Percentiles rank a stretch among this genome's conserved stretches.
These are phyloP conservation scores for Drosophila monieri DNA, from an alignment of 2,888 invertebrate genomes.

Conservation along the genomic window DNA sequence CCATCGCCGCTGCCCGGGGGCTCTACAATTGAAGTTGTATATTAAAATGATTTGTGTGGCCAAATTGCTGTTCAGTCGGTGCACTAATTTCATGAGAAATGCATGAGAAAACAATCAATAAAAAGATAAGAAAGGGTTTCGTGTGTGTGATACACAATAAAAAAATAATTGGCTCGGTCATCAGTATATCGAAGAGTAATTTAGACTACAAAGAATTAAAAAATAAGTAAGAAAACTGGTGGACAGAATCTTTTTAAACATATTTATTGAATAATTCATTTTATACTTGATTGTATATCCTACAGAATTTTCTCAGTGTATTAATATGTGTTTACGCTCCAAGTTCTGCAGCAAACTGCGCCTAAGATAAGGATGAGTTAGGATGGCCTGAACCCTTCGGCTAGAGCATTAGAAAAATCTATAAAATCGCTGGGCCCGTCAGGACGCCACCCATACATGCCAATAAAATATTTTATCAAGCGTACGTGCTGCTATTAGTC, in stretches of 20 bases:
- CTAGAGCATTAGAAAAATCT: conserved; percentile 50
- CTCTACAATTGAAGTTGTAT: conserved; percentile 46
- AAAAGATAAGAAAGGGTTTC: conserved; percentile 15
- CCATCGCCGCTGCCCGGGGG: conserved; percentile 50
- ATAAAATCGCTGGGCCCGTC: conserved; percentile 67
- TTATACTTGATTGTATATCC: background rate
- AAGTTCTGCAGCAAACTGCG: background rate
- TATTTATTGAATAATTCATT: too few relatives aligned
- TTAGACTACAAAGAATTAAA: background rate
- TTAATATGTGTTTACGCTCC: background rate
- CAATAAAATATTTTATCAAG: conserved; percentile 81
- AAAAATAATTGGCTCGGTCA: background rate
- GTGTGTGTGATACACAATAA: background rate
- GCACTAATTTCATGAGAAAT: conserved; percentile 64
- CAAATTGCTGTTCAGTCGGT: conserved; percentile 25
- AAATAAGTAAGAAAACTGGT: too few relatives aligned
- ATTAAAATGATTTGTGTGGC: conserved; percentile 72
- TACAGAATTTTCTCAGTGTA: background rate
- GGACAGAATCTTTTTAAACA: background rate
- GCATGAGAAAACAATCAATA: conserved; percentile 39
- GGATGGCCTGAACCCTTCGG: conserved; percentile 9
- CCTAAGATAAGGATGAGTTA: background rate
- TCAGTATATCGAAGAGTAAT: background rate
- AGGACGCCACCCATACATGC: conserved; percentile 59
- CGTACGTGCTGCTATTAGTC: conserved; percentile 78